Evolutionary conservation across 2,888 invertebrate species (phyloP), one percentile per base, ranked within the genome.

Genomic region (Cylindroiulus punctatus): DNA sequence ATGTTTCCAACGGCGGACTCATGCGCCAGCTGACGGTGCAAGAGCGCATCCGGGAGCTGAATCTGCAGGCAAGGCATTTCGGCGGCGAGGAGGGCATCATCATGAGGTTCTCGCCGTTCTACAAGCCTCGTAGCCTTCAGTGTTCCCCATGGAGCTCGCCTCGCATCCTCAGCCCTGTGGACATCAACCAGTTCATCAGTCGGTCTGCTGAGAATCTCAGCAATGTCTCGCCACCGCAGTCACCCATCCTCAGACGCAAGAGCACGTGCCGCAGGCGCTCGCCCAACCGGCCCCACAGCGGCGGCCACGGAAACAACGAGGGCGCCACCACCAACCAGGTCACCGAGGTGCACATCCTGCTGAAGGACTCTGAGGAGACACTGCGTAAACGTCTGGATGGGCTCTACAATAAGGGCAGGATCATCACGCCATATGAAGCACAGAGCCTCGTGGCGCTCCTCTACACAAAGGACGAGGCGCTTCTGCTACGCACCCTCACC

Each of bases 81-180:
- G 91, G 92, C 4, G 92, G 92, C 87, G 91, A 86, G 22, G 84
- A 85, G 44, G 88, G 88, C 32, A 86, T 87, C 85, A 87, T 88
- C 30, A 85, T 86, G 85, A 85, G 86, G 40, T 84, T 87, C 52
- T 88, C 89, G n/a, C 88, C 89, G 19, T 88, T 88, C 44, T 86
- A 88, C 22, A 88, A 88, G 76, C 88, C 88, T 22, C 87, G 87
- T 32, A 88, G 88, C 81, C 87, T 88, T 32, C 89, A 92, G 91
- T 91, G 91, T 87, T 91, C 92, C 19, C 92, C 92, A 0, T 92
- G 92, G 92, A 91, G 91, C 87, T 92, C 92, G 1, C 92, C 92
- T 2, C 89, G 91, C 44, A 91, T 92, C 57, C 89, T 92, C 82
- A 91, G 91, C 87, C 92, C 92, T 14, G 92, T 92, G 17, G 92